phyloP scores from a whole-genome alignment of 2,113 vertebrate species.

The Centropus bengalensis region DNA sequence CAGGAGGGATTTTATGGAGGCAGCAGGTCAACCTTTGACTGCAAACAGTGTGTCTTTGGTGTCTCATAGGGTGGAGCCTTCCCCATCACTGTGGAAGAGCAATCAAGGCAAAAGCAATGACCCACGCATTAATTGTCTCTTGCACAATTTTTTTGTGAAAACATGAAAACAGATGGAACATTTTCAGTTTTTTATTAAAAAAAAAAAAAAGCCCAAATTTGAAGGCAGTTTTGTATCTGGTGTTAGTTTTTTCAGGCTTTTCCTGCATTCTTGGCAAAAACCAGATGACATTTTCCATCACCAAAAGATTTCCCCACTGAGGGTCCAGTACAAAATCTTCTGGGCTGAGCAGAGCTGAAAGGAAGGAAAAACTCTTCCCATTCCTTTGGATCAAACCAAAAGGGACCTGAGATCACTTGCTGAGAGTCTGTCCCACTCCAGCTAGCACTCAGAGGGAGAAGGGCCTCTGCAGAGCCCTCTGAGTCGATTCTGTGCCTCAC shows the following conservation, averaged over 20 bases:
- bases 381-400: not conserved
- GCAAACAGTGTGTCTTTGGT: not conserved
- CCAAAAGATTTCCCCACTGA: not conserved
- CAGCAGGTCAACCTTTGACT: not conserved
- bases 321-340: not conserved
- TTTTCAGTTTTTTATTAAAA: slow-evolving; percentile 13
- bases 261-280: not conserved
- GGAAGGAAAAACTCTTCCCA: not conserved
- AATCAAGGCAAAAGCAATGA: slow-evolving; percentile 34
- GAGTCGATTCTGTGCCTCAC: not conserved
- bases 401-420: not conserved
- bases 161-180: slow-evolving; percentile 23
- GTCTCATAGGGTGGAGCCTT: not conserved
- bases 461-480: not conserved
- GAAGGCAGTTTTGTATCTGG: not conserved
- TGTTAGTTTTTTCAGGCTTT: not conserved
- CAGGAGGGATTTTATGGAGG: not conserved
- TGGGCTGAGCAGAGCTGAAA: not conserved
- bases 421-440: not conserved
- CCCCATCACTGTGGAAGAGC: not conserved
- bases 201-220: not conserved
- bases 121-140: slow-evolving; percentile 33
- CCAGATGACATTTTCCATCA: not conserved
- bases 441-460: not conserved
- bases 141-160: slow-evolving; percentile 31